A percentile compares a stretch with the other conserved stretches of the same genome.
These are phyloP conservation scores for Drosophila eugracilis DNA, from an alignment of 1,140 invertebrate species.

Conservation along the genomic window DNA sequence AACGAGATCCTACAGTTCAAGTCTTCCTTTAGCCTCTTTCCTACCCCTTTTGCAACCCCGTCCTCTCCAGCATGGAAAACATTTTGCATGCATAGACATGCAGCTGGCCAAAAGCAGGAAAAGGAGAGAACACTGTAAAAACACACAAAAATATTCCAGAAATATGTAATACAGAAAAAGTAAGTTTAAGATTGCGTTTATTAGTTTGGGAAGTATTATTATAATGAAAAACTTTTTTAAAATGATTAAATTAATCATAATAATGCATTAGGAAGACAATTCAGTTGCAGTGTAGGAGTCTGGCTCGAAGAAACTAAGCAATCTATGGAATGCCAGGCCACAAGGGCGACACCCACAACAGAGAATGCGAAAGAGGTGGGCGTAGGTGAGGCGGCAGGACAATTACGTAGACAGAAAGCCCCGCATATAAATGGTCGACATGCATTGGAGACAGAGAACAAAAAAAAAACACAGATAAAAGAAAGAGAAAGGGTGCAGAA, in stretches of 20 bases:
- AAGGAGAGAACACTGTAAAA: background rate
- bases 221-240: too few relatives aligned
- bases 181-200: too few relatives aligned
- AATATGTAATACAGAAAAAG: too few relatives aligned
- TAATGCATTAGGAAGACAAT: too few relatives aligned
- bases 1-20: constrained; percentile 26
- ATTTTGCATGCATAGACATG: constrained; percentile 76
- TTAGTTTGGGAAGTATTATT: too few relatives aligned
- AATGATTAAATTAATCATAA: too few relatives aligned
- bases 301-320: constrained; percentile 37
- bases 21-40: background rate
- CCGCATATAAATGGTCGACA: constrained; percentile 60
- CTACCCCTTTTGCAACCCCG: background rate
- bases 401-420: constrained; percentile 61
- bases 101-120: constrained; percentile 29
- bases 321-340: constrained; percentile 56
- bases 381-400: constrained; percentile 39
- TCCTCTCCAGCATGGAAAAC: constrained; percentile 60
- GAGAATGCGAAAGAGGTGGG: constrained; percentile 15
- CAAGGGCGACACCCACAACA: constrained; percentile 46
- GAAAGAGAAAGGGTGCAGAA: background rate
- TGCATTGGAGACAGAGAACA: constrained; percentile 28
- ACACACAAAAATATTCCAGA: background rate
- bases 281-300: constrained; percentile 5
- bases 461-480: background rate